phyloP scores from a whole-genome alignment of 1,140 invertebrate genomes.

The Drosophila kanapiae region DNA sequence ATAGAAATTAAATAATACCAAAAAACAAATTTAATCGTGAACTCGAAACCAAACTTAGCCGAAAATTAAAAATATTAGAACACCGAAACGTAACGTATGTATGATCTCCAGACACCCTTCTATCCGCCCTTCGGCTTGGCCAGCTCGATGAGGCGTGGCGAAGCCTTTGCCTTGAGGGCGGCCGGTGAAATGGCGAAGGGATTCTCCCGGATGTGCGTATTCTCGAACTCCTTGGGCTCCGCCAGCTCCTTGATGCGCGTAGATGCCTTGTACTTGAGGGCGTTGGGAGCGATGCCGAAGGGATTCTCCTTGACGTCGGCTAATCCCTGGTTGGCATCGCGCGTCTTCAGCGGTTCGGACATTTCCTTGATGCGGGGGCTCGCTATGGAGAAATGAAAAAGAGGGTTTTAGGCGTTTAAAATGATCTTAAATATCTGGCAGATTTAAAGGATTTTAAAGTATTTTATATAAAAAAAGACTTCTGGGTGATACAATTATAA shows the following conservation, averaged over 20 bases:
- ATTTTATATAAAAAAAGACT: too few species aligned
- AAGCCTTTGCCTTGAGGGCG: slow-evolving; percentile 86
- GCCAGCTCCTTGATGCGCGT: slow-evolving; percentile 85
- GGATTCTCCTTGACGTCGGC: slow-evolving; percentile 75
- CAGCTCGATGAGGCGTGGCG: slow-evolving; percentile 85
- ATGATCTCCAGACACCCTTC: background rate
- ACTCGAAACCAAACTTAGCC: slow-evolving; percentile 30
- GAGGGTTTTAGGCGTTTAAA: too few species aligned
- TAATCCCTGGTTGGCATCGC: slow-evolving; percentile 55
- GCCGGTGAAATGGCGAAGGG: slow-evolving; percentile 76
- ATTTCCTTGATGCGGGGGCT: slow-evolving; percentile 71
- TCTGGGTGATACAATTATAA: background rate
- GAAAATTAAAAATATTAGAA: slow-evolving; percentile 32
- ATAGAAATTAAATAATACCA: slow-evolving; percentile 2
- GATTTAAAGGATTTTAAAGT: too few species aligned
- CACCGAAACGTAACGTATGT: background rate
- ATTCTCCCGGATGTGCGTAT: slow-evolving; percentile 77
- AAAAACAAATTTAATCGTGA: slow-evolving; percentile 33
- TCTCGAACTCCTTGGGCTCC: slow-evolving; percentile 84
- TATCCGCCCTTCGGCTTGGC: slow-evolving; percentile 84
- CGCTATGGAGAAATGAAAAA: slow-evolving; percentile 31
- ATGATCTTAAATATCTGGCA: too few species aligned
- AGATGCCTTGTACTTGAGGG: slow-evolving; percentile 85
- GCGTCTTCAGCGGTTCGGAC: slow-evolving; percentile 54
- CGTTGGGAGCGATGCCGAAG: slow-evolving; percentile 72